Percentiles rank a stretch among this genome's conserved stretches.
These are phyloP conservation scores for Eubucco bourcierii DNA, from an alignment of 2,113 vertebrate species.

Conservation along the genomic window DNA sequence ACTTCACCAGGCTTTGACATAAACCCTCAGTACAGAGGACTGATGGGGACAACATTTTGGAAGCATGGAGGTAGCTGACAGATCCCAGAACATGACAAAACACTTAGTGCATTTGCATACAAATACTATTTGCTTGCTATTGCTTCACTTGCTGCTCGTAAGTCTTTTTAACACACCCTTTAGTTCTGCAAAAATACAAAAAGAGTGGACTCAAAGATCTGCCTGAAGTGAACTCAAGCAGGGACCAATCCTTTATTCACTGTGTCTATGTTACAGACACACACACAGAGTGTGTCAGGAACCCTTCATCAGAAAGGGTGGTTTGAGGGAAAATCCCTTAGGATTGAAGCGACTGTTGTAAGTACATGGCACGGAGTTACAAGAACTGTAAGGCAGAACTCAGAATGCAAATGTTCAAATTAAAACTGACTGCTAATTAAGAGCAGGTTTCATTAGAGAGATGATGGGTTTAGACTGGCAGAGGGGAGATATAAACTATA, in stretches of 20 bases:
- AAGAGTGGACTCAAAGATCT: constrained; percentile 8
- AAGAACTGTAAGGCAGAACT: neutral
- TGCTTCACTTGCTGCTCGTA: constrained; percentile 24
- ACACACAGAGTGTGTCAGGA: neutral
- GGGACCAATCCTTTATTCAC: neutral
- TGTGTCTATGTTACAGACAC: neutral
- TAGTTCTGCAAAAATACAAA: constrained; percentile 9
- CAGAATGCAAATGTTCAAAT: neutral
- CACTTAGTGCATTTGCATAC: neutral
- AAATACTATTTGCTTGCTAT: constrained; percentile 2
- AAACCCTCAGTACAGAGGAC: neutral
- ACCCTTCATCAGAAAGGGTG: neutral
- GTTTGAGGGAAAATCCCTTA: neutral
- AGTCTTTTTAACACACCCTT: constrained; percentile 30
- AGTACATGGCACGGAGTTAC: neutral
- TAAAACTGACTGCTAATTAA: constrained; percentile 19
- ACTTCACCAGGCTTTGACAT: neutral
- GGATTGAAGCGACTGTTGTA: neutral
- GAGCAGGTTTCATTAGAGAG: neutral
- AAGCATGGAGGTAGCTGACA: neutral
- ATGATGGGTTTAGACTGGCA: neutral
- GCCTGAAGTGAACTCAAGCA: neutral
- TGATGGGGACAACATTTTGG: neutral
- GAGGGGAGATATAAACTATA: too few species aligned
- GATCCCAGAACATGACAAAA: constrained; percentile 21